phyloP scores from a whole-genome alignment of 2,113 vertebrate genomes.

The Origma solitaria region DNA sequence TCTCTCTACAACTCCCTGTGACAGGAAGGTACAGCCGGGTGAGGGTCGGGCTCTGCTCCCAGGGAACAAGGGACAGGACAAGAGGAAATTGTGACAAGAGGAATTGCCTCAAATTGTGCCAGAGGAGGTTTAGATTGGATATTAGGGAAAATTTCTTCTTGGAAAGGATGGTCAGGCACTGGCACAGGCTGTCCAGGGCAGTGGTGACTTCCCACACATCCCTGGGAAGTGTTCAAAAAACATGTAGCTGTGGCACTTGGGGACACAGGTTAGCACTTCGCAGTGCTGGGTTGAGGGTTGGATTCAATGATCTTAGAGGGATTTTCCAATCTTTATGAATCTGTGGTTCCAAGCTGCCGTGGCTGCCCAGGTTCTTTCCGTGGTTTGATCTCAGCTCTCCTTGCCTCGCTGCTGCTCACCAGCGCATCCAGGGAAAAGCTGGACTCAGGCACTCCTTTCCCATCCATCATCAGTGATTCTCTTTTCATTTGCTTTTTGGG shows the following conservation, averaged over 20 bases:
- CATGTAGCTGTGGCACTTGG: rapidly evolving
- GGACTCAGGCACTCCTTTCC: neutral
- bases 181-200: neutral
- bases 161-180: neutral
- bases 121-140: neutral
- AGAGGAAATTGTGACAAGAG: no score
- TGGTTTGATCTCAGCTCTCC: neutral
- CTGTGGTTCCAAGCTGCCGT: neutral
- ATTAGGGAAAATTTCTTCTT: neutral
- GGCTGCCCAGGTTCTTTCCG: neutral
- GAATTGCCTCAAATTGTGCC: rapidly evolving
- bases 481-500: constrained; percentile 45
- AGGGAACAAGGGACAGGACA: neutral
- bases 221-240: neutral
- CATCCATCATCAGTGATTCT: constrained; percentile 45
- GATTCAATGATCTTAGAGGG: neutral
- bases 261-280: neutral
- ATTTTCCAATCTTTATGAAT: neutral
- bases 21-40: neutral
- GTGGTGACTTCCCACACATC: no score
- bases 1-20: neutral
- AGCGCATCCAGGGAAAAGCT: neutral
- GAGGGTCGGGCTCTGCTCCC: neutral
- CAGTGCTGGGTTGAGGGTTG: neutral
- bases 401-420: neutral